Evolutionary conservation across 2,888 invertebrate species (phyloP).

Genomic region (Eubasilissa splendida): DNA sequence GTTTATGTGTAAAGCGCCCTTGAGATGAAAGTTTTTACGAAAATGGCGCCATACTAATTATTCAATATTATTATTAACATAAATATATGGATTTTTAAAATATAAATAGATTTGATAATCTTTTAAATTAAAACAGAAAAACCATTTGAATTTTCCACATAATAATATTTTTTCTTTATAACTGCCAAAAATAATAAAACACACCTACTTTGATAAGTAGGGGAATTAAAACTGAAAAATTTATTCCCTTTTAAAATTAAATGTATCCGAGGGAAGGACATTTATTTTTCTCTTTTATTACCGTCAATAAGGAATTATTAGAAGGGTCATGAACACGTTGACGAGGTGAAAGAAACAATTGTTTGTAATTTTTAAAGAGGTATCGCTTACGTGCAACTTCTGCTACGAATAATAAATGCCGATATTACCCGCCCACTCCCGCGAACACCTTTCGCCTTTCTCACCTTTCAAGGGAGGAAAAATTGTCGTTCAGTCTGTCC

Average conservation of each 20-base stretch:
- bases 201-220: no score
- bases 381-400: neutral
- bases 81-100: no score
- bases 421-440: neutral
- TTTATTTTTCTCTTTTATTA: constrained; percentile 24
- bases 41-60: no score
- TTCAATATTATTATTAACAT: no score
- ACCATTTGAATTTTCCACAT: no score
- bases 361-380: constrained; percentile 28
- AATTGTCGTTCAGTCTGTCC: neutral
- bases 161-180: no score
- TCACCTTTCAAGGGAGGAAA: neutral
- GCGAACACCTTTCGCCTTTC: neutral
- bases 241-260: neutral
- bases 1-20: no score
- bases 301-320: constrained; percentile 24
- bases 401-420: neutral
- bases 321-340: constrained; percentile 24
- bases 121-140: no score
- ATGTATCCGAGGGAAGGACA: neutral
- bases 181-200: no score
- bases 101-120: no score
- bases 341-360: constrained; percentile 16
- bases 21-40: no score
- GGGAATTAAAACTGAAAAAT: neutral